Conservation (phyloP, 2,888 invertebrate species). For the Mactromeris polynyma region DNA sequence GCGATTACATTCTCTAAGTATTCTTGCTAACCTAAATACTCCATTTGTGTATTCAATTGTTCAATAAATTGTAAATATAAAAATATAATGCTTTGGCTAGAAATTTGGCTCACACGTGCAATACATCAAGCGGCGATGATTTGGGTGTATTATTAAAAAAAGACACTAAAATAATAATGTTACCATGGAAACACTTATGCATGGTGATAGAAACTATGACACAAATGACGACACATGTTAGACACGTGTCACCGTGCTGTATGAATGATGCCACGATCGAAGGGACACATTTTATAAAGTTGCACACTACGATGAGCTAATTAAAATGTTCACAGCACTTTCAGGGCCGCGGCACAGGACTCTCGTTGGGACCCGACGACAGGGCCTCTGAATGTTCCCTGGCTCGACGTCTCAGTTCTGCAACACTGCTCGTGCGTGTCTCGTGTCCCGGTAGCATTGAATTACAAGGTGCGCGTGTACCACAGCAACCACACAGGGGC, state of each 20-base stretch:
- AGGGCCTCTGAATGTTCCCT: conserved; percentile 97
- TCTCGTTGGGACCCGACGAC: conserved; percentile 71
- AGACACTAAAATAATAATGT: background rate
- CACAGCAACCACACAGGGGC: conserved; percentile 80
- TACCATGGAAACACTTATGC: background rate
- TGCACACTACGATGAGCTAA: background rate
- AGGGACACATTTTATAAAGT: background rate
- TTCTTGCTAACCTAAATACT: too few species aligned
- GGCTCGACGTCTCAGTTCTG: conserved; percentile 96
- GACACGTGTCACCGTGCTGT: background rate
- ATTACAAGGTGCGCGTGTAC: conserved; percentile 73
- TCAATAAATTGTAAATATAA: background rate
- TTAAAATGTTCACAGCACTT: background rate
- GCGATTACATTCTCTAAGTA: background rate
- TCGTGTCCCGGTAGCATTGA: conserved; percentile 87
- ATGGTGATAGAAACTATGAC: background rate
- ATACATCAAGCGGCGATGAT: background rate
- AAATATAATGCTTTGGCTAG: background rate
- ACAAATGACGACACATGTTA: background rate
- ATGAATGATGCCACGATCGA: background rate
- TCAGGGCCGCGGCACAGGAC: conserved; percentile 56
- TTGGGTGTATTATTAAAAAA: conserved; percentile 6
- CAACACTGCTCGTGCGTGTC: conserved; percentile 94
- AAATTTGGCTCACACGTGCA: background rate
- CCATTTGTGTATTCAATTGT: background rate